Evolutionary conservation across 2,113 vertebrate genomes (phyloP), one percentile per base, ranked within the genome.

Genomic region (Prunella himalayana): DNA sequence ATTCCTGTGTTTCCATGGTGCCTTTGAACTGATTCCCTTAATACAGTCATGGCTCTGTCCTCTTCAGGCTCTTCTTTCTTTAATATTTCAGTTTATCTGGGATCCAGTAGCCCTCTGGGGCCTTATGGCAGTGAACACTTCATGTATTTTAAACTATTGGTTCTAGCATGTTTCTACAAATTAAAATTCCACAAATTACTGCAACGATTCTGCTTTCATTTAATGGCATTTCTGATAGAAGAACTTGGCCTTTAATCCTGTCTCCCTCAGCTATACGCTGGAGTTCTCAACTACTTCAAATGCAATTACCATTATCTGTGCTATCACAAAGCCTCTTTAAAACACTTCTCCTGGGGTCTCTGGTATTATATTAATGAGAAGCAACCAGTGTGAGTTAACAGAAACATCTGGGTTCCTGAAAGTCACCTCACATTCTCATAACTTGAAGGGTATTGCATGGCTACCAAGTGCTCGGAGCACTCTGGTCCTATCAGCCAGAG

Each of bases 41-140:
- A 71, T 33, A 15, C 66, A 87, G 70, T 69, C 73, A 69, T 75
- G 84, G 24, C 71, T 90, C 75, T 81, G 51, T 81, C 63, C 37
- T 94, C 76, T 90, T 68, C 71, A 91, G 56, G 17, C 71, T 96
- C 76, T 86, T 89, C 60, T 79, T 72, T 82, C 75, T 94, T 93
- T 90, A 91, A 93, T 95, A 91, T 90, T 96, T 94, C 76, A 83
- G 59, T 90, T 93, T 93, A 81, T 94, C 87, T 81, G 85, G 75
- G 47, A 89, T 81, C 64, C 80, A 79, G 60, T 53, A 75, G n/a
- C n/a, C 51, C 68, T 71, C 56, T 88, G 59, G 79, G 85, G 42
- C 79, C 47, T 93, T 57, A 57, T 47, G n/a, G 56, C 63, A 94
- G n/a, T 33, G 79, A 94, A 56, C 35, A 17, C n/a, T 86, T 75